Evolutionary conservation across 2,113 vertebrate genomes (phyloP), one percentile per base, ranked within the genome.

Genomic region (Isurus oxyrinchus): DNA sequence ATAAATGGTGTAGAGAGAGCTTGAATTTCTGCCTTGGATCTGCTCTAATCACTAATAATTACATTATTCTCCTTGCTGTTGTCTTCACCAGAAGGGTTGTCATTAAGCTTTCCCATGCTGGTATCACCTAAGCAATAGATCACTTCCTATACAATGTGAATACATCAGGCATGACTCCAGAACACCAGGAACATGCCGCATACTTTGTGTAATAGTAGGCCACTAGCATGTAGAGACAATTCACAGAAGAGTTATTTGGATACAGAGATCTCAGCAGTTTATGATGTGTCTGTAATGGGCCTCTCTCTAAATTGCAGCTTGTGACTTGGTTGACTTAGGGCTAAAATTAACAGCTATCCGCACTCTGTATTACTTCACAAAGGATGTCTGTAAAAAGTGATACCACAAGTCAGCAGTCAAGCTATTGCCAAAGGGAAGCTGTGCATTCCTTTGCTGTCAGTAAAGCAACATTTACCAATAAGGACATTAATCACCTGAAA

Each of bases 301-400:
- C 63, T 95, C 94, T 31, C 67, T 95, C 13, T 72, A 72, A 95
- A 76, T 55, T 72, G 67, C 67, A 95, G n/a, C 66, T 3, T 35
- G 19, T 67, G 57, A 94, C 59, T 63, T 94, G 61, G 93, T 53
- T 95, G 67, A 95, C 67, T 61, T 55, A 35, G 93, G 63, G 40
- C 63, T 95, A 72, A 95, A 95, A 76, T 98, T 97, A 98, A 98
- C 97, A 97, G 97, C 98, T 98, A 97, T 98, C 96, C 97, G 97
- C 88, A 79, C 96, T 97, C 97, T 87, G 98, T 97, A 49, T 53
- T 95, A 67, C 40, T 40, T 67, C n/a, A 67, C 63, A 67, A 67
- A 67, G 57, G 25, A 95, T 55, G 49, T 95, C 66, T 95, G 94
- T 16, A 67, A 67, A 97, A 97, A 97, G 97, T 97, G 97, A 98